Base-by-base conservation (phyloP, 1,140 invertebrate genomes). In the Zaprionus davidi region DNA sequence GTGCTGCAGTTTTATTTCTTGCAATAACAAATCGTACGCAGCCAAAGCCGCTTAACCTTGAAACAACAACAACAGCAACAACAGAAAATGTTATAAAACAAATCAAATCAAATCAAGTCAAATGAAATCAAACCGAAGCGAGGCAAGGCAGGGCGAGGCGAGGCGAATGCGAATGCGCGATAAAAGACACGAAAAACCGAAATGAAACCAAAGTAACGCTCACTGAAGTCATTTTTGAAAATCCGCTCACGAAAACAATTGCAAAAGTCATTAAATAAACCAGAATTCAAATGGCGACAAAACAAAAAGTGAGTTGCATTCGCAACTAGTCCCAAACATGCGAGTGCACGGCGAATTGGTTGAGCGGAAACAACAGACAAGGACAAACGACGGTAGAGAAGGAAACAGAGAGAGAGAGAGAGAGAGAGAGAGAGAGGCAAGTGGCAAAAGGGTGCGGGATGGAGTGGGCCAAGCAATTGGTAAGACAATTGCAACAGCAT, bases 181-280 rank as follows among this genome's bases (percentile, higher is more conserved):
- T 2, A 20, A 20, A 49, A 49, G 15, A 41, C 12, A 67, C 26
- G 53, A 12, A 67, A 68, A 20, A 59, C 17, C 38, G 11, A 65
- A 77, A 69, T 31, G 36, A 76, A 79, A 74, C 62, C 59, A 66
- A 81, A 71, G 66, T 71, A 62, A 81, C 76, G 79, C 80, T 87
- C 67, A 86, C 55, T 80, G 73, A 72, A 78, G 72, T 76, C 80
- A 88, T 88, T 87, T 88, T 90, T 90, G 75, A 90, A 88, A 88
- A 88, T 88, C 85, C 85, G 85, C 85, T 88, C 85, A 88, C 85
- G 85, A 90, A 88, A 88, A 88, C 85, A 88, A 88, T 90, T 88
- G 85, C 85, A 83, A 87, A 85, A 85, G 81, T 79, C 86, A 88
- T 88, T 90, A 88, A 88, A 88, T 85, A 90, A 90, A 88, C 85